Percentiles rank a stretch among this genome's conserved stretches.
Evolutionary conservation across 2,797 vertebrate genomes (phyloP).

Genomic region (Melopsittacus undulatus): DNA sequence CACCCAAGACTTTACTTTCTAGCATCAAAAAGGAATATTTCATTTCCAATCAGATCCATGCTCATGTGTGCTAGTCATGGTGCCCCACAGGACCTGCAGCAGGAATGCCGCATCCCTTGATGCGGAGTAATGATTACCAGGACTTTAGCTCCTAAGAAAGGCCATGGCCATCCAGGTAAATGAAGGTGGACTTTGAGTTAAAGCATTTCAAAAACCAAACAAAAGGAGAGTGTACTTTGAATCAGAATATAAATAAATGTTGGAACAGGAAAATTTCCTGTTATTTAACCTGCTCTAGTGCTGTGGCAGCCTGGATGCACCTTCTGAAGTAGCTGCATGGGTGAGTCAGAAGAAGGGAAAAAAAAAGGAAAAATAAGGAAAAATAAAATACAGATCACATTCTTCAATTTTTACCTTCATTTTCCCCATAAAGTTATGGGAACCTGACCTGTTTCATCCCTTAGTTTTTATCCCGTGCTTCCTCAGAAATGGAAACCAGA

Average conservation of each 20-base stretch:
- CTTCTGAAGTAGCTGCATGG: background rate
- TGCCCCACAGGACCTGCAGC: background rate
- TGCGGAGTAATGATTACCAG: background rate
- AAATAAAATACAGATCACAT: background rate
- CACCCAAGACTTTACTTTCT: background rate
- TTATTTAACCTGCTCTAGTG: background rate
- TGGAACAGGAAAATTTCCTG: background rate
- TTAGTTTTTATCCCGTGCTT: background rate
- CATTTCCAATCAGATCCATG: background rate
- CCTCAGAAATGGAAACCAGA: background rate
- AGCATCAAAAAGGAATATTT: background rate
- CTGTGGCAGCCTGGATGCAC: background rate
- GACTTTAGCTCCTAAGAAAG: background rate
- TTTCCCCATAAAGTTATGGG: background rate
- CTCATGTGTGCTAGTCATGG: background rate
- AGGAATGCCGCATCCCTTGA: rapidly evolving
- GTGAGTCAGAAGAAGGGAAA: background rate
- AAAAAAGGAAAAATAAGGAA: background rate
- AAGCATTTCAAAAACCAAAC: background rate
- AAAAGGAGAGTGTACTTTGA: background rate
- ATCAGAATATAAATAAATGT: background rate
- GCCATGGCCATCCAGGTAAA: background rate
- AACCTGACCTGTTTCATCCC: background rate
- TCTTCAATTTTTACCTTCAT: background rate
- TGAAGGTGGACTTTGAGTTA: background rate